These are phyloP conservation scores for Kradibia gibbosae DNA, from an alignment of 1,140 invertebrate species.

Conservation along the genomic window DNA sequence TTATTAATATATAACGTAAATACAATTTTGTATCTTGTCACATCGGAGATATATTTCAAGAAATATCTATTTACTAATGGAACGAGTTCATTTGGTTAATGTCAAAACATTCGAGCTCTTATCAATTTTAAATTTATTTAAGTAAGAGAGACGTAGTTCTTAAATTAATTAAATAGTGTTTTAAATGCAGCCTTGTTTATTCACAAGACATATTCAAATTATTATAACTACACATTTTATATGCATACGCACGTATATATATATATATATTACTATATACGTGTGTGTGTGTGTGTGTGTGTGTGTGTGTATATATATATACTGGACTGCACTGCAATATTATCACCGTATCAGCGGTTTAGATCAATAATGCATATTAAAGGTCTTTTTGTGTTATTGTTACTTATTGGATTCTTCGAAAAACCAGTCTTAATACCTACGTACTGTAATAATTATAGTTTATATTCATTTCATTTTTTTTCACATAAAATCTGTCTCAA, in stretches of 20 bases:
- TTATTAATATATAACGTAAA: neutral
- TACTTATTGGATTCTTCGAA: neutral
- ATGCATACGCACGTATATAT: too few relatives aligned
- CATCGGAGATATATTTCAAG: neutral
- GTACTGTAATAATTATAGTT: neutral
- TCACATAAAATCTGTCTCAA: neutral
- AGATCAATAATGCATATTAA: neutral
- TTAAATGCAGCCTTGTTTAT: neutral
- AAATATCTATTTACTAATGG: neutral
- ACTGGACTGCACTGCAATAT: neutral
- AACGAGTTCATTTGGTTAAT: constrained; percentile 4
- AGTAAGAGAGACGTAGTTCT: constrained; percentile 14
- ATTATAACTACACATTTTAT: too few relatives aligned
- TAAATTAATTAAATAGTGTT: constrained; percentile 23
- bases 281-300: too few relatives aligned
- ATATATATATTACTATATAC: too few relatives aligned
- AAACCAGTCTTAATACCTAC: neutral
- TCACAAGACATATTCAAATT: neutral
- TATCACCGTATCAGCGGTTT: neutral
- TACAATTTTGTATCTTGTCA: neutral
- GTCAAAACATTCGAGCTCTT: constrained; percentile 14
- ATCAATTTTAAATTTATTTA: too few relatives aligned
- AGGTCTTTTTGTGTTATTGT: neutral
- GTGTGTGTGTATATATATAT: constrained; percentile 9
- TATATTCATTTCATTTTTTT: neutral